Evolutionary conservation across 2,888 invertebrate genomes (phyloP).

Genomic region (Rhyacophila evoluta): DNA sequence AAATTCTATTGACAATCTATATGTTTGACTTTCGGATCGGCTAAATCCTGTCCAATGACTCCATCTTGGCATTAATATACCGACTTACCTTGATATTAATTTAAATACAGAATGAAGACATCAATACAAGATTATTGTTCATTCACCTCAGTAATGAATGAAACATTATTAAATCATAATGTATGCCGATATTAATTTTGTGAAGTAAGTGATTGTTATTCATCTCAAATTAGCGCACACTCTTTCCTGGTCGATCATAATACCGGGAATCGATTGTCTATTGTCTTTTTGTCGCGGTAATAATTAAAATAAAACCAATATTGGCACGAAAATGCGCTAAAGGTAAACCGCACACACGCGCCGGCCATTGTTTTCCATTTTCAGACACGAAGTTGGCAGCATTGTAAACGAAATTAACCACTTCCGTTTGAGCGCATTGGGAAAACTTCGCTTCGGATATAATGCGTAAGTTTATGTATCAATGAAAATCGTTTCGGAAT

Average conservation of each 20-base stretch:
- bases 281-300: neutral
- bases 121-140: neutral
- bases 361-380: constrained; percentile 28
- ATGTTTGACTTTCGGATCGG: too few species aligned
- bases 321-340: constrained; percentile 17
- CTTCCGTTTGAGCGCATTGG: neutral
- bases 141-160: constrained; percentile 9
- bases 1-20: too few species aligned
- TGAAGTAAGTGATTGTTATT: neutral
- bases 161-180: neutral
- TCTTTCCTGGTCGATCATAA: neutral
- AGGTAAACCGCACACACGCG: constrained; percentile 29
- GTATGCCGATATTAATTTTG: neutral
- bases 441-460: neutral
- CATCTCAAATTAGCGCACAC: neutral
- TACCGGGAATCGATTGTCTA: constrained; percentile 19
- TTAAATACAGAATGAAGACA: neutral
- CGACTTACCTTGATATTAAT: too few species aligned
- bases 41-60: too few species aligned
- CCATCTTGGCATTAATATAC: too few species aligned
- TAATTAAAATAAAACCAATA: constrained; percentile 11
- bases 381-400: constrained; percentile 7
- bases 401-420: neutral
- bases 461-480: neutral
- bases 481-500: neutral